Percentiles rank a stretch among this genome's conserved stretches.
phyloP scores from a whole-genome alignment of 2,797 vertebrate genomes.

The Anas capensis region DNA sequence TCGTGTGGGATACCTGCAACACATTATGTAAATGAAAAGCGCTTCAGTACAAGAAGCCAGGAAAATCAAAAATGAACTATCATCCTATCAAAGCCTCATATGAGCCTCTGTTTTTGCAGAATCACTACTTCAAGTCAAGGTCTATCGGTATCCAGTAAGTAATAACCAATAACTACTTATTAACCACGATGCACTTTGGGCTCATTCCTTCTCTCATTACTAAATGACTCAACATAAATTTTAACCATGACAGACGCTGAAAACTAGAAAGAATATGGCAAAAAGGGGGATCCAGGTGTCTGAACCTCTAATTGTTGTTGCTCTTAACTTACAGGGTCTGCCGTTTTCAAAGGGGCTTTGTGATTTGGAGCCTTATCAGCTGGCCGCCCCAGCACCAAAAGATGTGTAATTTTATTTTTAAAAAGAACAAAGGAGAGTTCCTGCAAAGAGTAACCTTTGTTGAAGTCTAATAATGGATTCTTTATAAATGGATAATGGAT shows the following conservation, averaged over 20 bases:
- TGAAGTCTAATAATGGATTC: background rate
- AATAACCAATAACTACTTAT: background rate
- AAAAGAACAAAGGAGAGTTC: accelerated
- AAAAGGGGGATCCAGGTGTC: background rate
- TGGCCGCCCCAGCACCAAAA: background rate
- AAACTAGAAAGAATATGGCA: background rate
- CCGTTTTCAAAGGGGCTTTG: background rate
- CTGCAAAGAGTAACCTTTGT: background rate
- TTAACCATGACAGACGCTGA: background rate
- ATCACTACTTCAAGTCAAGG: background rate
- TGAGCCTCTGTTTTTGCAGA: background rate
- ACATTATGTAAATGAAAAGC: background rate
- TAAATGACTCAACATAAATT: background rate
- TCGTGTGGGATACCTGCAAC: background rate
- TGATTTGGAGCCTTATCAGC: background rate
- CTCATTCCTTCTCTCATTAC: background rate
- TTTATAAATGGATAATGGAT: too few relatives aligned
- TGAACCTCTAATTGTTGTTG: background rate
- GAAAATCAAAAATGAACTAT: background rate
- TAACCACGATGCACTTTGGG: background rate
- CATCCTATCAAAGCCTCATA: background rate
- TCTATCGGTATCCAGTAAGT: background rate
- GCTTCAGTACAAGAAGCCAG: background rate
- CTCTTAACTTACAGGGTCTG: background rate
- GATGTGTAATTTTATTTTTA: background rate